These are phyloP conservation scores for Heterotis niloticus DNA, from an alignment of 2,113 vertebrate genomes.

Conservation along the genomic window DNA sequence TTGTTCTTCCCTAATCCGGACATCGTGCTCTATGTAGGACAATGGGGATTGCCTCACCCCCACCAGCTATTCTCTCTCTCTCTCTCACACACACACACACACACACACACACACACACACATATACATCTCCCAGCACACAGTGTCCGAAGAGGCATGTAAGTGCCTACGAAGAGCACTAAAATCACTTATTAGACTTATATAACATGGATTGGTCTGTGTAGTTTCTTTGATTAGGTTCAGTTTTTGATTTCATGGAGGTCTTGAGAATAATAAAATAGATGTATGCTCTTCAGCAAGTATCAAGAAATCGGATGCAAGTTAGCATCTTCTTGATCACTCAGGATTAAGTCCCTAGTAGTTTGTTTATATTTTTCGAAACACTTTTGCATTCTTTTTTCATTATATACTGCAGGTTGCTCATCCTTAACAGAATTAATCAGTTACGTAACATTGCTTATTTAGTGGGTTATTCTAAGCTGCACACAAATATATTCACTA, in stretches of 20 bases:
- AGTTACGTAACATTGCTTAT: too few relatives aligned
- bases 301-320: neutral
- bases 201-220: neutral
- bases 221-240: neutral
- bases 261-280: neutral
- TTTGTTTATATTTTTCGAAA: too few relatives aligned
- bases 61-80: too few relatives aligned
- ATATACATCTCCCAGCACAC: neutral
- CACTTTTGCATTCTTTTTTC: too few relatives aligned
- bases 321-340: neutral
- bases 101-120: slow-evolving; percentile 1
- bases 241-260: neutral
- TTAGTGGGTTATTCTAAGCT: too few relatives aligned
- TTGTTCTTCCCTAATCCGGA: neutral
- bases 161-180: neutral
- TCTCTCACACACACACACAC: neutral
- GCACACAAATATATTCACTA: too few relatives aligned
- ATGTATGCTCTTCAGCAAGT: neutral
- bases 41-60: slow-evolving; percentile 7
- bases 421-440: too few relatives aligned
- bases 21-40: slow-evolving; percentile 2
- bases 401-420: too few relatives aligned
- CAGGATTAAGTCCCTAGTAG: neutral
- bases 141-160: neutral
- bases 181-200: neutral